Evolutionary conservation across 2,797 vertebrate genomes (phyloP).

Genomic region (Allobates femoralis): DNA sequence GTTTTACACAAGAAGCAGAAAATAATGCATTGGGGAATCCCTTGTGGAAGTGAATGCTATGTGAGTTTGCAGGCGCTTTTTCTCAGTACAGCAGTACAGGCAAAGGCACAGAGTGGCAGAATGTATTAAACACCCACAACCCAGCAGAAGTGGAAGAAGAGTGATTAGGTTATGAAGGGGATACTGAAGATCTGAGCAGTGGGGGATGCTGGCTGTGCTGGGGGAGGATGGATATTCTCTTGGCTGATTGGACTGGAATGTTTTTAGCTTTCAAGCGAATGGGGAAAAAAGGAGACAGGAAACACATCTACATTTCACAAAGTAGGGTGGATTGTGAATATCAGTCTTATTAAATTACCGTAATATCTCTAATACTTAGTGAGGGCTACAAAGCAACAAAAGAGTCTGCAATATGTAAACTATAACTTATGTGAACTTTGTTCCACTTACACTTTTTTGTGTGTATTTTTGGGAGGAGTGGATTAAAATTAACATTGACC

Average conservation of each 20-base stretch:
- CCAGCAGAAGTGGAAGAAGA: slow-evolving; percentile 10
- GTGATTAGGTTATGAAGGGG: slow-evolving; percentile 28
- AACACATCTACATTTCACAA: slow-evolving; percentile 48
- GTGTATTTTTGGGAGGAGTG: too few relatives aligned
- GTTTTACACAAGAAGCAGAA: slow-evolving; percentile 35
- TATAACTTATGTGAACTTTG: background rate
- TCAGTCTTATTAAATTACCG: slow-evolving; percentile 27
- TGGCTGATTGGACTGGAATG: slow-evolving; percentile 59
- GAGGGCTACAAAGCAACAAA: background rate
- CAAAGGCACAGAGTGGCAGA: slow-evolving; percentile 19
- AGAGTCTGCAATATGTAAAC: background rate
- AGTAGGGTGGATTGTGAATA: slow-evolving; percentile 18
- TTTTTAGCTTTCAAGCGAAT: slow-evolving; percentile 38
- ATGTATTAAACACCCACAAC: background rate
- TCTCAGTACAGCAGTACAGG: background rate
- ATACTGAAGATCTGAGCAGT: slow-evolving; percentile 33
- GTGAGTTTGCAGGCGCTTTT: slow-evolving; percentile 6
- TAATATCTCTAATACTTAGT: background rate
- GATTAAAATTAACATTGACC: too few relatives aligned
- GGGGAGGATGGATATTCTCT: slow-evolving; percentile 54
- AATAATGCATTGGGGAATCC: slow-evolving; percentile 37
- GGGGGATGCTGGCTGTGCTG: slow-evolving; percentile 13
- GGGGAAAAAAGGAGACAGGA: slow-evolving; percentile 44
- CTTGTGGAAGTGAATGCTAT: slow-evolving; percentile 31
- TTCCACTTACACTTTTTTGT: background rate